Conservation (phyloP, 2,888 invertebrate species). For the Agrochola lychnidis region DNA sequence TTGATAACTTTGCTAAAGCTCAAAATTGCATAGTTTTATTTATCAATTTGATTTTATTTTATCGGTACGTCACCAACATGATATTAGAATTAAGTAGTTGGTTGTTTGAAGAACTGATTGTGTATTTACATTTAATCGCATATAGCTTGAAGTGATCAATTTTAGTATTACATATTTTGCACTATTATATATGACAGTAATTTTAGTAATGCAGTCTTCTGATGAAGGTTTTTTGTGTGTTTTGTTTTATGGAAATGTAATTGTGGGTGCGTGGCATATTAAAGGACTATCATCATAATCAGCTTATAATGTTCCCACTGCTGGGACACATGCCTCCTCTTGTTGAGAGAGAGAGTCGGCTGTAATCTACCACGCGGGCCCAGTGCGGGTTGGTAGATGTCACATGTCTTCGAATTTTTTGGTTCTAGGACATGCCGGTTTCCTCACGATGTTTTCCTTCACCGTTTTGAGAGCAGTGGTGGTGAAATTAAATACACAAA, state of each 20-base stretch:
- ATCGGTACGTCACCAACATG: neutral
- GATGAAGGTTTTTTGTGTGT: neutral
- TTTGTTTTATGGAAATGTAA: neutral
- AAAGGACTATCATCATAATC: no score
- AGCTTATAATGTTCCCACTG: no score
- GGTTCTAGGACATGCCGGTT: no score
- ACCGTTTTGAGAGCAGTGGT: no score
- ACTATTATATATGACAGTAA: slow-evolving; percentile 18
- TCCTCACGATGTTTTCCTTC: no score
- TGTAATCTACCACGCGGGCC: no score
- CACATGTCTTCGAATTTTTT: no score
- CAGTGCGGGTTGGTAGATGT: no score
- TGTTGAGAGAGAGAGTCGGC: no score
- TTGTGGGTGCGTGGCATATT: neutral
- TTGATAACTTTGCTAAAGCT: neutral
- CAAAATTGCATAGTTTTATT: neutral
- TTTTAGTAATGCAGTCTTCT: neutral
- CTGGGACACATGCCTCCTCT: no score
- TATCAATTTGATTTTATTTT: neutral
- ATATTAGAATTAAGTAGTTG: slow-evolving; percentile 17
- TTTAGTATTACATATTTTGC: slow-evolving; percentile 30
- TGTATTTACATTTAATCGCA: slow-evolving; percentile 9
- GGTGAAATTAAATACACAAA: no score
- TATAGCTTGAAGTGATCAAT: slow-evolving; percentile 31
- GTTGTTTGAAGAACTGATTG: slow-evolving; percentile 16